These are phyloP conservation scores for Mylabris phalerata DNA, from an alignment of 1,140 invertebrate species.

Conservation along the genomic window DNA sequence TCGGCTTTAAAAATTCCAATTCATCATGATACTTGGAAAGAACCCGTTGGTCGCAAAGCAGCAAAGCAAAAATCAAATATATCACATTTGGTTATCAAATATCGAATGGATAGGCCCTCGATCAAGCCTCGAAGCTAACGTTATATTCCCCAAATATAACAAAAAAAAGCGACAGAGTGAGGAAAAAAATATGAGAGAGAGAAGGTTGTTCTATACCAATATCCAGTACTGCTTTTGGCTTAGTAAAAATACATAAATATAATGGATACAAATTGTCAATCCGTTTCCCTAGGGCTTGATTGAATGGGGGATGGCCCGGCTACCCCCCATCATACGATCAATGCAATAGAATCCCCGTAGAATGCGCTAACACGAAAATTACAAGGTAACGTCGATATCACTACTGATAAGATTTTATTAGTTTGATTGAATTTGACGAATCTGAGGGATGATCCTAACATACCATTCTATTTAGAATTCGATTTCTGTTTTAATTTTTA, in stretches of 20 bases:
- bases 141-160: slow-evolving; percentile 29
- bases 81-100: slow-evolving; percentile 34
- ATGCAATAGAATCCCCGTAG: slow-evolving; percentile 3
- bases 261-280: slow-evolving; percentile 41
- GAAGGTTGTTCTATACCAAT: slow-evolving; percentile 4
- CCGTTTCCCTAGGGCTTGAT: slow-evolving; percentile 34
- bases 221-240: slow-evolving; percentile 24
- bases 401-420: slow-evolving; percentile 12
- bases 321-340: slow-evolving; percentile 10
- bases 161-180: slow-evolving; percentile 19
- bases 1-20: slow-evolving; percentile 22
- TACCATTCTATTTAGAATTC: too few relatives aligned
- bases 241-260: slow-evolving; percentile 41
- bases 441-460: too few relatives aligned
- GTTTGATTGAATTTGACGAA: neutral
- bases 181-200: too few relatives aligned
- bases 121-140: slow-evolving; percentile 19
- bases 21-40: slow-evolving; percentile 21
- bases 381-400: slow-evolving; percentile 10
- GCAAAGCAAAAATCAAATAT: slow-evolving; percentile 30
- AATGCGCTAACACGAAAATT: slow-evolving; percentile 16
- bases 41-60: slow-evolving; percentile 16
- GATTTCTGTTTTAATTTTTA: too few relatives aligned
- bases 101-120: slow-evolving; percentile 25
- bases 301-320: slow-evolving; percentile 17